Conservation (phyloP, 1,140 invertebrate genomes). For the Chionoecetes opilio region DNA sequence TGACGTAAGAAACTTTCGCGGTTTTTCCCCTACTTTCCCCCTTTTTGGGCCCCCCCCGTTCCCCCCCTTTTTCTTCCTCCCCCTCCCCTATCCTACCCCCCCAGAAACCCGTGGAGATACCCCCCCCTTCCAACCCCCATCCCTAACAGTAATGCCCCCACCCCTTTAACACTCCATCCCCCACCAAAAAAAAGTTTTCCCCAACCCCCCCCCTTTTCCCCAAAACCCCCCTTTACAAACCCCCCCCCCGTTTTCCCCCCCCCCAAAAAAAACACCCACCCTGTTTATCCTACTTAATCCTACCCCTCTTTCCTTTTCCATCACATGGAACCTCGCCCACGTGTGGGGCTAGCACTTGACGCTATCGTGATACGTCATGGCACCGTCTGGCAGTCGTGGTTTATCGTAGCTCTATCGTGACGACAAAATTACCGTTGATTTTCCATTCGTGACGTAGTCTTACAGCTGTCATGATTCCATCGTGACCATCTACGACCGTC, state of each 20-base stretch:
- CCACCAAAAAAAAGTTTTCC: background rate
- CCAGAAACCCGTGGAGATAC: background rate
- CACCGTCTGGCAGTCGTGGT: no score
- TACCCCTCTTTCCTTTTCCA: background rate
- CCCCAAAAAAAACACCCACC: no score
- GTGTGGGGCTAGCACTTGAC: no score
- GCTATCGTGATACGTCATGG: no score
- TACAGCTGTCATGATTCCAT: no score
- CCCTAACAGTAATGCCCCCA: background rate
- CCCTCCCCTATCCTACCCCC: no score
- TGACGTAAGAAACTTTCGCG: no score
- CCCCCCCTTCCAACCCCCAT: background rate
- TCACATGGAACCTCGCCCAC: no score
- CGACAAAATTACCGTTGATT: no score
- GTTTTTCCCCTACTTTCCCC: background rate
- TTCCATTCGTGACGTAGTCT: no score
- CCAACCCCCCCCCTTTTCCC: background rate
- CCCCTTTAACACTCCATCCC: background rate
- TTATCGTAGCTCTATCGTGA: no score
- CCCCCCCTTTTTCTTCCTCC: slow-evolving; percentile 30
- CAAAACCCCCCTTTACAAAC: background rate
- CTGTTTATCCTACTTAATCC: background rate
- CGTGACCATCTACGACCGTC: no score
- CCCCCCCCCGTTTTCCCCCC: background rate
- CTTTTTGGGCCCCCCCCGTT: background rate